Conservation (phyloP, 2,888 invertebrate genomes). For the Empis livida region DNA sequence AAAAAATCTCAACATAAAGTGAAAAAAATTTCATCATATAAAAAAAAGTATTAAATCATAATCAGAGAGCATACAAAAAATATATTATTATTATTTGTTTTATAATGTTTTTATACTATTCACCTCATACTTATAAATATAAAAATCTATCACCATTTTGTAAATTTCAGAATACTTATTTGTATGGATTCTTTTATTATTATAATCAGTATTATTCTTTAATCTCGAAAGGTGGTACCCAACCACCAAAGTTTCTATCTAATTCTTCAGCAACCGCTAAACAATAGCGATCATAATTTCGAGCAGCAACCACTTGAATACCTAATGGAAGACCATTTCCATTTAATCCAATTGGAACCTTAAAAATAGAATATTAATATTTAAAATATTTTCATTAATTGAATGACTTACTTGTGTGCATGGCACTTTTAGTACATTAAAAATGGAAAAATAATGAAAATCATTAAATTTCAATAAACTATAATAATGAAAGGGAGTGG, state of each 20-base stretch:
- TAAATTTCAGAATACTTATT: neutral
- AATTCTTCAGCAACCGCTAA: conserved; percentile 82
- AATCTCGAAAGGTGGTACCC: conserved; percentile 53
- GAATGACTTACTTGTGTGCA: conserved; percentile 52
- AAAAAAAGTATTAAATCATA: too few species aligned
- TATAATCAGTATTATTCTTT: conserved; percentile 13
- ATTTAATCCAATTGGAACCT: conserved; percentile 69
- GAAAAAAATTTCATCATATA: too few species aligned
- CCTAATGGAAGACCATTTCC: conserved; percentile 75
- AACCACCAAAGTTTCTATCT: conserved; percentile 80
- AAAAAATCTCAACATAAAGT: too few species aligned
- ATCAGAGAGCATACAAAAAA: too few species aligned
- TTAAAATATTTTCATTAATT: neutral
- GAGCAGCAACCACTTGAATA: conserved; percentile 72
- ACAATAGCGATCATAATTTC: conserved; percentile 71
- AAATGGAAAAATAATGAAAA: conserved; percentile 72
- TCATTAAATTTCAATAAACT: conserved; percentile 65
- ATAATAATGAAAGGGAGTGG: conserved; percentile 73
- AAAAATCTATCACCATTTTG: neutral
- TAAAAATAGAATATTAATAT: neutral
- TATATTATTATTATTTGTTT: too few species aligned
- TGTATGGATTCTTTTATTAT: neutral
- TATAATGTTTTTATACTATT: too few species aligned
- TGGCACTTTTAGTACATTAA: conserved; percentile 74
- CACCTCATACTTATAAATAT: too few species aligned